Evolutionary conservation across 53 echinoderm and acorn worm genomes (phyloP).

Genomic region (Henricia sp.): DNA sequence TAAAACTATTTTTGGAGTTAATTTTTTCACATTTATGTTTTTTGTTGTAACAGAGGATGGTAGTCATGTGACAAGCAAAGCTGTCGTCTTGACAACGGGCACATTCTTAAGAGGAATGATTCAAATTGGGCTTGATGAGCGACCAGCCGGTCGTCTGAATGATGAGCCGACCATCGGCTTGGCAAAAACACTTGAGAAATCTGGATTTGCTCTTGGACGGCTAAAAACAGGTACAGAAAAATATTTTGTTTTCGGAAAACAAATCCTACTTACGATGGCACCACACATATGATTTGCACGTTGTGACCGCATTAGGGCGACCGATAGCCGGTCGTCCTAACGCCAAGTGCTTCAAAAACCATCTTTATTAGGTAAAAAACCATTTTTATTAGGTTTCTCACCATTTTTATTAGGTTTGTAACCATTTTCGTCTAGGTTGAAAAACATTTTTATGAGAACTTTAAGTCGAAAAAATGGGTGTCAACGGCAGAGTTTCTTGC

Average conservation of each 20-base stretch:
- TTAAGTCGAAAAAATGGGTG: no score
- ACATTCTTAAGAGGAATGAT: slow-evolving; percentile 93
- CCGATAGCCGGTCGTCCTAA: no score
- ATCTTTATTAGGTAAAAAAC: no score
- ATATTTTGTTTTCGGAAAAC: background rate
- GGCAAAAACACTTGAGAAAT: slow-evolving; percentile 87
- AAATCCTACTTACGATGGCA: no score
- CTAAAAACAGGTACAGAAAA: slow-evolving; percentile 80
- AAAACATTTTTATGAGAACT: no score
- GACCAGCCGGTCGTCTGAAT: slow-evolving; percentile 89
- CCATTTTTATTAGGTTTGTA: no score
- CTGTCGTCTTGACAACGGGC: slow-evolving; percentile 94
- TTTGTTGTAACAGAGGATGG: slow-evolving; percentile 76
- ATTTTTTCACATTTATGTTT: background rate
- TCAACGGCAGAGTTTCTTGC: no score
- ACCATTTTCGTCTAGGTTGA: no score
- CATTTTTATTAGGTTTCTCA: no score
- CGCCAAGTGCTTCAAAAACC: no score
- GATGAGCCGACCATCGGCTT: slow-evolving; percentile 90
- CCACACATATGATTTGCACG: no score
- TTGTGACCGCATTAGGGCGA: no score
- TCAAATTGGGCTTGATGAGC: slow-evolving; percentile 84
- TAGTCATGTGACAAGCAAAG: slow-evolving; percentile 65
- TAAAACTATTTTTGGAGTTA: background rate
- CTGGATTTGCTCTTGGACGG: slow-evolving; percentile 91